Evolutionary conservation across 2,113 vertebrate species (phyloP).

Genomic region (Amia ocellicauda): DNA sequence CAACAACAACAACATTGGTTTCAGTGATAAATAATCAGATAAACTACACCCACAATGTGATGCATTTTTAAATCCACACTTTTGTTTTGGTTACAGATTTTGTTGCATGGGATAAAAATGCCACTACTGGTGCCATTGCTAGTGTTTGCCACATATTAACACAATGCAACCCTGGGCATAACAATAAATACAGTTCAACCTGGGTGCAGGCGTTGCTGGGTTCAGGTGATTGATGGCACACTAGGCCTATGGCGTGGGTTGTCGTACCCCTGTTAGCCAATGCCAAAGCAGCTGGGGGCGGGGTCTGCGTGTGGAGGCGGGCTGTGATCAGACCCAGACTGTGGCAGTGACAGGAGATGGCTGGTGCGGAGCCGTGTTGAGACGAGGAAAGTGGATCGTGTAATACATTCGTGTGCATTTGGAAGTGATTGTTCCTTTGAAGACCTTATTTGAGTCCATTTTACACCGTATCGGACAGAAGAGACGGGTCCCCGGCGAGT

Average conservation of each 20-base stretch:
- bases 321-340: not conserved
- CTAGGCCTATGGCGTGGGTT: conserved; percentile 23
- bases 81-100: too few species aligned
- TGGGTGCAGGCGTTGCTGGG: conserved; percentile 44
- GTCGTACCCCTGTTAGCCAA: conserved; percentile 16
- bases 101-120: too few species aligned
- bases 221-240: conserved; percentile 21
- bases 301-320: conserved; percentile 18
- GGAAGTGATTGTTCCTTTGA: conserved; percentile 1
- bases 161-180: not conserved
- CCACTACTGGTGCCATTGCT: too few species aligned
- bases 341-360: not conserved
- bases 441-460: too few species aligned
- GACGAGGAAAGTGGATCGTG: conserved; percentile 22
- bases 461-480: not conserved
- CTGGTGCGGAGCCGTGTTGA: conserved; percentile 34
- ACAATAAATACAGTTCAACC: conserved; percentile 30
- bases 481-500: not conserved
- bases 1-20: too few species aligned
- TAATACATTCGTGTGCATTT: conserved; percentile 16
- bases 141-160: too few species aligned
- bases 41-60: too few species aligned
- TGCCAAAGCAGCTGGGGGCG: not conserved
- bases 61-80: too few species aligned
- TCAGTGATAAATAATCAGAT: too few species aligned